These are phyloP conservation scores for Centruroides vittatus DNA, from an alignment of 1,140 invertebrate genomes.

Conservation along the genomic window DNA sequence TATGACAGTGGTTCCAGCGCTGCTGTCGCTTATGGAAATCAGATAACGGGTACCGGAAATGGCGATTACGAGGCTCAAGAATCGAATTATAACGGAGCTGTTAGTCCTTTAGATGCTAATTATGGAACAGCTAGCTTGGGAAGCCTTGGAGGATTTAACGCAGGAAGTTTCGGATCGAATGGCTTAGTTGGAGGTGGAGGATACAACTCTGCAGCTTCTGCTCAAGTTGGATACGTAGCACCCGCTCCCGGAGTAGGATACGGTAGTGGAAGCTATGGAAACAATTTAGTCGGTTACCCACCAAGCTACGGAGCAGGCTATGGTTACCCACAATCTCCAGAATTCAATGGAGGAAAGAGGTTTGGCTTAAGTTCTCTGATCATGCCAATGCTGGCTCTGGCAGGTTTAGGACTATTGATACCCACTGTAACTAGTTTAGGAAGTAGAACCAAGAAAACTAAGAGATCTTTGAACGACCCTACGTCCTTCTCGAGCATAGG, in stretches of 20 bases:
- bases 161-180: not conserved
- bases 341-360: conserved; percentile 8
- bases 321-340: conserved; percentile 7
- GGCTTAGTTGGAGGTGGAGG: conserved; percentile 1
- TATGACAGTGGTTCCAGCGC: not conserved
- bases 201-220: not conserved
- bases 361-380: conserved; percentile 21
- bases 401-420: conserved; percentile 20
- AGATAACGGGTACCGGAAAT: not conserved
- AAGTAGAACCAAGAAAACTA: conserved; percentile 10
- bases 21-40: not conserved
- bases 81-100: not conserved
- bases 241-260: not conserved
- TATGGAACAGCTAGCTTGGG: not conserved
- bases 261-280: not conserved
- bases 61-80: not conserved
- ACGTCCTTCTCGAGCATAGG: not conserved
- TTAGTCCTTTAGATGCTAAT: not conserved
- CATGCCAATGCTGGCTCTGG: conserved; percentile 23
- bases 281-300: not conserved
- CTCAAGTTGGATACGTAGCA: conserved; percentile 1
- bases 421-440: conserved; percentile 22
- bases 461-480: conserved; percentile 1
- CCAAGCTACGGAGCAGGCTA: not conserved
- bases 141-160: not conserved